Conservation (phyloP, 2,797 vertebrate genomes). For the Carduelis carduelis region DNA sequence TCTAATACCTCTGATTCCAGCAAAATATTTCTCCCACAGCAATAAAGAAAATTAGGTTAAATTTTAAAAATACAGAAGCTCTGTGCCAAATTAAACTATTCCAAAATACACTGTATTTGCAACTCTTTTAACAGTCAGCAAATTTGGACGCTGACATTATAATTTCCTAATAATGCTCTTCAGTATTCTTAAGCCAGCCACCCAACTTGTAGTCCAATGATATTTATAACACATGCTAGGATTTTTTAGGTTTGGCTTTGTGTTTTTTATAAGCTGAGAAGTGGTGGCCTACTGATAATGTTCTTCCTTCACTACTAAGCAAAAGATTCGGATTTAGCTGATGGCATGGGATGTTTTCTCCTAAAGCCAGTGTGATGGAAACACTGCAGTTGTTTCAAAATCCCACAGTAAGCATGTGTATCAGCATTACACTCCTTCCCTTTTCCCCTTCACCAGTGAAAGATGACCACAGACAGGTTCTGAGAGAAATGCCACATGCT, state of each 20-base stretch:
- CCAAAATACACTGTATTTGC: background rate
- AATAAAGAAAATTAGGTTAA: constrained; percentile 35
- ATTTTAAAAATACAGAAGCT: constrained; percentile 45
- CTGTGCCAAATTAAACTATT: constrained; percentile 32
- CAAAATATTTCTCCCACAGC: constrained; percentile 16
- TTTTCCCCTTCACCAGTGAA: background rate
- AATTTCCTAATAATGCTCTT: constrained; percentile 6
- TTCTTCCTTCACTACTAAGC: background rate
- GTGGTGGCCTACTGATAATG: background rate
- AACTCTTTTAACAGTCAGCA: background rate
- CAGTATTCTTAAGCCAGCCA: background rate
- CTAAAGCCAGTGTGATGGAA: background rate
- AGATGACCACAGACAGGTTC: background rate
- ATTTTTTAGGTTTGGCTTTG: background rate
- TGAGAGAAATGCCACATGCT: background rate
- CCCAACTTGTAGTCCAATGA: background rate
- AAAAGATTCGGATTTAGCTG: background rate
- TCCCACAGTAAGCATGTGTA: background rate
- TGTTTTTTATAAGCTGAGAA: background rate
- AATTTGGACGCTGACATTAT: background rate
- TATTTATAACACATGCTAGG: background rate
- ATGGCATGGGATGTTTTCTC: background rate
- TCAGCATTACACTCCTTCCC: background rate
- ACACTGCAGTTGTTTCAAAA: background rate
- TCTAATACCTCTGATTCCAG: background rate